phyloP scores from a whole-genome alignment of 2,797 vertebrate genomes.

The Martes flavigula region DNA sequence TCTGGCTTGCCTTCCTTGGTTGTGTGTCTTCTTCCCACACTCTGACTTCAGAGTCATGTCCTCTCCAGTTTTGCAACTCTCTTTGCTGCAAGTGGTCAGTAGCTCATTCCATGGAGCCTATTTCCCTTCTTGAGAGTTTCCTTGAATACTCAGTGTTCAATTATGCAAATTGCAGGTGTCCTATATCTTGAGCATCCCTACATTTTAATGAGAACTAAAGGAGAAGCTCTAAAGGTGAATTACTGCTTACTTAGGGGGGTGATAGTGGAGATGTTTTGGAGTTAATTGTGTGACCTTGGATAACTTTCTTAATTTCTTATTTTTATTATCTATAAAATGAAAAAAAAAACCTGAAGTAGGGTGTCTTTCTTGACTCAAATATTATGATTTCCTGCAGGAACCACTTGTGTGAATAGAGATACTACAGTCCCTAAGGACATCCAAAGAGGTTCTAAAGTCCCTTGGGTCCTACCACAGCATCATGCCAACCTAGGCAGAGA shows the following conservation, averaged over 20 bases:
- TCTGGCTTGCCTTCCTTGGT: neutral
- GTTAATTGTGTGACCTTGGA: neutral
- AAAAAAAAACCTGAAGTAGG: neutral
- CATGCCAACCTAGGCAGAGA: neutral
- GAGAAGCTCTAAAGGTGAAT: neutral
- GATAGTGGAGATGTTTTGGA: neutral
- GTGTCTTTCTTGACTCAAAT: constrained; percentile 8
- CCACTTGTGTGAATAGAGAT: neutral
- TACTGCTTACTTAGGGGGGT: neutral
- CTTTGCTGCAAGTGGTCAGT: neutral
- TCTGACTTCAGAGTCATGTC: neutral
- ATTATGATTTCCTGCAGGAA: neutral
- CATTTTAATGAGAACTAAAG: constrained; percentile 5
- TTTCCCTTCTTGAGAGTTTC: neutral
- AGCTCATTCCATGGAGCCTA: neutral
- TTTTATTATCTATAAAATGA: constrained; percentile 28
- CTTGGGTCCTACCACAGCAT: neutral
- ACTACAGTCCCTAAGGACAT: neutral
- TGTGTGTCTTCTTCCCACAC: neutral
- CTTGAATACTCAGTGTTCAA: neutral
- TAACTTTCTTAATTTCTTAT: constrained; percentile 17
- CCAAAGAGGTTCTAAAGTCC: neutral
- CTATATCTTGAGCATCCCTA: neutral
- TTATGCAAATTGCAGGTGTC: neutral
- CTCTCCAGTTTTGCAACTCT: neutral